Percentiles rank a stretch among this genome's conserved stretches.
phyloP scores from a whole-genome alignment of 2,888 invertebrate species.

The Smittia sp. region DNA sequence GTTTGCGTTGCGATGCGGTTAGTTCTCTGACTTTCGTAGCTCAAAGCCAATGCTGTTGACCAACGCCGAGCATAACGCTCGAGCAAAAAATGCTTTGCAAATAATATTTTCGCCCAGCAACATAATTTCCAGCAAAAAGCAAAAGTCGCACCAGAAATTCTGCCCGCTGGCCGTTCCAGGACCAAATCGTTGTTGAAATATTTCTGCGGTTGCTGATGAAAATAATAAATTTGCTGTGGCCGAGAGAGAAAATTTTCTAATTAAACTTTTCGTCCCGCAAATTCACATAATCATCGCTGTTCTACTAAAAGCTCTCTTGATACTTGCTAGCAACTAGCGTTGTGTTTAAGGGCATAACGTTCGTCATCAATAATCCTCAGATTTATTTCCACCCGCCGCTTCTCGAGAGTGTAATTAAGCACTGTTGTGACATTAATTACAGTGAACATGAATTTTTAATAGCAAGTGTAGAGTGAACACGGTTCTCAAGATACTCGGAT shows the following conservation, averaged over 20 bases:
- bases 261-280: background rate
- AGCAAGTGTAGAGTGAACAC: background rate
- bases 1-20: too few species aligned
- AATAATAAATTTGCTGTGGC: constrained; percentile 4
- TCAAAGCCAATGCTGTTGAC: too few species aligned
- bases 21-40: too few species aligned
- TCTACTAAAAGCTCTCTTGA: too few species aligned
- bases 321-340: background rate
- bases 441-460: background rate
- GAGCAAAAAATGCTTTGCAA: too few species aligned
- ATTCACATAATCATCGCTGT: background rate
- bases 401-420: background rate
- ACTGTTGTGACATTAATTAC: background rate
- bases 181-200: background rate
- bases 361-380: background rate
- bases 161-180: background rate
- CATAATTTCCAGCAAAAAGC: too few species aligned
- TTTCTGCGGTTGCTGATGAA: constrained; percentile 8
- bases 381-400: background rate
- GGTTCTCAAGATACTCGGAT: too few species aligned
- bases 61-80: too few species aligned
- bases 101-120: too few species aligned
- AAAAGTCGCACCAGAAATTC: background rate
- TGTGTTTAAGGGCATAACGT: background rate
- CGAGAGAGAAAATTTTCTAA: background rate